Evolutionary conservation across 2,797 vertebrate species (phyloP).

Genomic region (Syngnathus acus): DNA sequence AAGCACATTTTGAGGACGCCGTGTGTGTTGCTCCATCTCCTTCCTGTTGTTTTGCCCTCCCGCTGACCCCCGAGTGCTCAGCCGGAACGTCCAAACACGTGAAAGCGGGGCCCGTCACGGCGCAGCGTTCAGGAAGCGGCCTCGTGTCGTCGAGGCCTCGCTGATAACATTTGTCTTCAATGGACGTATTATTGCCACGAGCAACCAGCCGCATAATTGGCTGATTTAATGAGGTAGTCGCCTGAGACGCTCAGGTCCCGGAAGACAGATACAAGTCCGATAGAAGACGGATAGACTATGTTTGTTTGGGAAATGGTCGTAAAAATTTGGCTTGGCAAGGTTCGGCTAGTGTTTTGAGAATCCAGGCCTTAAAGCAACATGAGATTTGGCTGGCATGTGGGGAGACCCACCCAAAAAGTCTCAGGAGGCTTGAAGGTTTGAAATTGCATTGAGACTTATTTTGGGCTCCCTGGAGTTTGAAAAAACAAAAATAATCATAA

Average conservation of each 20-base stretch:
- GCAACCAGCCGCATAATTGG: not conserved
- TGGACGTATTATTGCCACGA: not conserved
- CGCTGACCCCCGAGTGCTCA: not conserved
- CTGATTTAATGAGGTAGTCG: not conserved
- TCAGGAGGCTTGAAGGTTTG: too few species aligned
- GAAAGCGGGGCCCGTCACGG: not conserved
- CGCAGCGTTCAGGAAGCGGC: not conserved
- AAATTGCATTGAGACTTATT: too few species aligned
- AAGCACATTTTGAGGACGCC: too few species aligned
- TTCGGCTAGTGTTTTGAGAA: not conserved
- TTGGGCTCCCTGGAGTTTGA: too few species aligned
- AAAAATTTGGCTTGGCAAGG: not conserved
- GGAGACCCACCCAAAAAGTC: too few species aligned
- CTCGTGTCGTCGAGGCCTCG: not conserved
- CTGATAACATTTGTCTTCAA: not conserved
- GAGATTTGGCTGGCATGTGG: too few species aligned
- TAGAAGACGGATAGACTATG: too few species aligned
- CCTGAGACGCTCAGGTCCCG: not conserved
- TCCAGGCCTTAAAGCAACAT: not conserved
- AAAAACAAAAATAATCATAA: too few species aligned
- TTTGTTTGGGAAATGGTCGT: not conserved
- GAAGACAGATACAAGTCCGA: not conserved
- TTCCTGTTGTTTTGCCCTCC: conserved; percentile 8
- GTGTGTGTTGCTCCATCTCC: not conserved
- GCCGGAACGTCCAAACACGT: not conserved